Evolutionary conservation across 2,797 vertebrate species (phyloP), one percentile per base, ranked within the genome.

Genomic region (Gymnothorax reevesii): DNA sequence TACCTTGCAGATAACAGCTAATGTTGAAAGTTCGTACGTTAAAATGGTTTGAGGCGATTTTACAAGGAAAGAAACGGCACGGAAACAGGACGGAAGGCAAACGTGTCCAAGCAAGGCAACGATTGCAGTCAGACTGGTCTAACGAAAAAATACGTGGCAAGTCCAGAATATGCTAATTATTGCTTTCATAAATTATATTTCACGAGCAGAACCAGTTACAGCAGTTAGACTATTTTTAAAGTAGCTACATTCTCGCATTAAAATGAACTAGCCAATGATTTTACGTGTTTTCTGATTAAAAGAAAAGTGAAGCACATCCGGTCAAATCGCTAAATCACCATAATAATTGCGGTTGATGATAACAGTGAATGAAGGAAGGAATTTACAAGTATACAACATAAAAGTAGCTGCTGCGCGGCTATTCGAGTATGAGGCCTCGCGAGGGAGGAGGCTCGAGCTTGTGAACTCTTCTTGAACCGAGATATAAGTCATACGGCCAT

Each of bases 381-480:
- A 89, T 75, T 83, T 87, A 89, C 88, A 77, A 88, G 92, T 92
- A 93, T 90, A 89, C 90, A 88, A 87, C 92, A n/a, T n/a, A 87
- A 54, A 88, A 90, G 33, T 42, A 42, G 33, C 33, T 90, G 93
- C 10, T 9, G 90, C 91, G 91, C 90, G 91, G 90, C 94, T 93
- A 94, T 94, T 93, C 95, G 95, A 94, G 94, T 96, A 96, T 96
- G 96, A 95, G 95, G 96, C 96, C 96, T 94, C 95, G 95, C 94
- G 94, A 95, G 95, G 95, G 94, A 97, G 96, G 96, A 96, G 95
- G 96, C 95, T 94, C 95, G 93, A 94, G 95, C 95, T 95, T 96
- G 97, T 99, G 98, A 99, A 99, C 98, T 99, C 97, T 99, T 97
- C 97, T 97, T 99, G 98, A 99, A 99, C 98, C 97, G 97, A 98